These are phyloP conservation scores for Nomada ruficornis DNA, from an alignment of 2,888 invertebrate genomes.

Conservation along the genomic window DNA sequence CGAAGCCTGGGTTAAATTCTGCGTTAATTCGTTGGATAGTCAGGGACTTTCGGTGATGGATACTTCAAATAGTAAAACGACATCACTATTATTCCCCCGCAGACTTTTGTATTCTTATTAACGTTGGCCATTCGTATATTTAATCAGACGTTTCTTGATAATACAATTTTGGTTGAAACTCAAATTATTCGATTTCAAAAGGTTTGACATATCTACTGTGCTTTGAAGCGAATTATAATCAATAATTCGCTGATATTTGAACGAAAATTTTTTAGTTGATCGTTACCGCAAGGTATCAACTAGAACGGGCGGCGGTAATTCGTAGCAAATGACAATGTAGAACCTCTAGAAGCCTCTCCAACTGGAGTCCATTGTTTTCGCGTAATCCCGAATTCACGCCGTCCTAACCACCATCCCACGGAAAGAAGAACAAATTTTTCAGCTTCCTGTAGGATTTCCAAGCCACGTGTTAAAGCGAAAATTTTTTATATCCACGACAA, in stretches of 20 bases:
- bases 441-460: conserved; percentile 58
- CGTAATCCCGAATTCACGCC: conserved; percentile 51
- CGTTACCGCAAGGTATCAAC: too few species aligned
- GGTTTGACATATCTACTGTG: too few species aligned
- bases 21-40: conserved; percentile 48
- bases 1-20: conserved; percentile 41
- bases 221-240: too few species aligned
- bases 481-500: conserved; percentile 1
- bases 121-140: too few species aligned
- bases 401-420: conserved; percentile 19
- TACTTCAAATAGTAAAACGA: not conserved
- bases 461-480: not conserved
- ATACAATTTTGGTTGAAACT: too few species aligned
- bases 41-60: conserved; percentile 14
- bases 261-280: not conserved
- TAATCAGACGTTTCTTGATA: too few species aligned
- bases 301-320: not conserved
- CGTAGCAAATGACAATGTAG: conserved; percentile 28
- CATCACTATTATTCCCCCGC: not conserved
- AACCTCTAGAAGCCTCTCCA: conserved; percentile 19
- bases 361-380: conserved; percentile 36
- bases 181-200: too few species aligned
- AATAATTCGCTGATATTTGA: not conserved
- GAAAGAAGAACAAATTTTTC: conserved; percentile 54
- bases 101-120: too few species aligned